Evolutionary conservation across 1,140 invertebrate species (phyloP).

Genomic region (Bombyx mori): DNA sequence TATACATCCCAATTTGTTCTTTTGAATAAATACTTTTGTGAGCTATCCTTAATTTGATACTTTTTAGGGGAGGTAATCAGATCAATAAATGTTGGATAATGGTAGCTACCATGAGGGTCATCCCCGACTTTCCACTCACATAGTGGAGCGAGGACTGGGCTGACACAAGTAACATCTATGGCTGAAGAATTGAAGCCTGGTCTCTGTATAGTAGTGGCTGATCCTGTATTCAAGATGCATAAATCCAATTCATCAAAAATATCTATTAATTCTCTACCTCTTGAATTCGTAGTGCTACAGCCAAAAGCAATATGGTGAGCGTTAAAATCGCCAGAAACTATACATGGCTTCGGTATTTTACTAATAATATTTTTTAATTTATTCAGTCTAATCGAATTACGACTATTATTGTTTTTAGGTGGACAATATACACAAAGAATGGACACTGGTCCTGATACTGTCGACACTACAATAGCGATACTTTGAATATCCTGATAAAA

Average conservation of each 20-base stretch:
- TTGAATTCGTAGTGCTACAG: neutral
- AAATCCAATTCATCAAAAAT: neutral
- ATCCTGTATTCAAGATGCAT: neutral
- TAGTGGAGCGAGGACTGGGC: neutral
- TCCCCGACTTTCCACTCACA: slow-evolving; percentile 1
- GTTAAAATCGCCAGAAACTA: neutral
- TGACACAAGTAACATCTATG: neutral
- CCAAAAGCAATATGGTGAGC: neutral
- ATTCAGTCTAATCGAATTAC: neutral
- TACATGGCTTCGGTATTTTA: neutral
- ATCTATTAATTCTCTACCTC: neutral
- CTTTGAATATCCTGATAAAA: neutral
- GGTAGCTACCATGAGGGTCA: slow-evolving; percentile 5
- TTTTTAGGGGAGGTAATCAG: too few relatives aligned
- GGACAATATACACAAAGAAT: neutral
- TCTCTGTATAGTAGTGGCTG: neutral
- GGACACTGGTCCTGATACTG: neutral
- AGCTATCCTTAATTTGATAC: too few relatives aligned
- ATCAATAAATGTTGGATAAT: neutral
- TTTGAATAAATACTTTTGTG: too few relatives aligned
- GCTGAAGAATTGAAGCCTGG: neutral
- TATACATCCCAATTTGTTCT: too few relatives aligned
- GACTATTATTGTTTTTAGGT: neutral
- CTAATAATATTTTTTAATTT: neutral
- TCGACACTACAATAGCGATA: neutral